These are phyloP conservation scores for Psettodes erumei DNA, from an alignment of 2,113 vertebrate genomes.

Conservation along the genomic window DNA sequence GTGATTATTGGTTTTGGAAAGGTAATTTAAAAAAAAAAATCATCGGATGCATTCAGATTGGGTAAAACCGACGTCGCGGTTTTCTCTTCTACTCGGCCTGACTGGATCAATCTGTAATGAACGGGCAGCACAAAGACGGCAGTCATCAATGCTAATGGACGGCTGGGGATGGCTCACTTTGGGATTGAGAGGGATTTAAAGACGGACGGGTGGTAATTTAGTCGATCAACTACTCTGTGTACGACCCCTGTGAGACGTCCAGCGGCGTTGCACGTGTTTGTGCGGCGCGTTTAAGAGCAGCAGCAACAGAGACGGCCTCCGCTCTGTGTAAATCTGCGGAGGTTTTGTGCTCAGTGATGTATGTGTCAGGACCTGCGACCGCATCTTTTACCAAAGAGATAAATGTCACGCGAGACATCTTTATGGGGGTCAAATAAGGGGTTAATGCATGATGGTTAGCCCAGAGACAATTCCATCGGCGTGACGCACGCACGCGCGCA, in stretches of 20 bases:
- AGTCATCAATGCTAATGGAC: slow-evolving; percentile 38
- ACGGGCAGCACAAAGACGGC: slow-evolving; percentile 30
- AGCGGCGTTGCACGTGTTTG: slow-evolving; percentile 22
- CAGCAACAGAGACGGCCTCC: slow-evolving; percentile 1
- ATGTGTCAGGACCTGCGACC: slow-evolving; percentile 49
- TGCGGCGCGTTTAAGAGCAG: slow-evolving; percentile 13
- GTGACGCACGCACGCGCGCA: slow-evolving; percentile 22
- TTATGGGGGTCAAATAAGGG: slow-evolving; percentile 73
- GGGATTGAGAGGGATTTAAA: slow-evolving; percentile 55
- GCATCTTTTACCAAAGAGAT: slow-evolving; percentile 70
- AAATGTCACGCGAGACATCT: slow-evolving; percentile 69
- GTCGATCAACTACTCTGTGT: slow-evolving; percentile 16
- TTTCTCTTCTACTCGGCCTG: slow-evolving; percentile 15
- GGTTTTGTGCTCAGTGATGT: slow-evolving; percentile 51
- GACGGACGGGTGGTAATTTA: slow-evolving; percentile 43
- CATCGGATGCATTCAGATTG: not conserved
- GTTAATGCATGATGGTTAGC: slow-evolving; percentile 73
- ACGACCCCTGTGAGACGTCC: slow-evolving; percentile 13
- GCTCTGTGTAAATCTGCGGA: slow-evolving; percentile 53
- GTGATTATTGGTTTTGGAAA: slow-evolving; percentile 27
- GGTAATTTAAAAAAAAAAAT: not conserved
- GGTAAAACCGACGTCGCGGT: not conserved
- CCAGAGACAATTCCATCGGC: slow-evolving; percentile 58
- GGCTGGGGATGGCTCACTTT: slow-evolving; percentile 32
- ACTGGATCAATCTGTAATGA: slow-evolving; percentile 52